phyloP scores from a whole-genome alignment of 2,113 vertebrate species.

The Nothoprocta pentlandii region DNA sequence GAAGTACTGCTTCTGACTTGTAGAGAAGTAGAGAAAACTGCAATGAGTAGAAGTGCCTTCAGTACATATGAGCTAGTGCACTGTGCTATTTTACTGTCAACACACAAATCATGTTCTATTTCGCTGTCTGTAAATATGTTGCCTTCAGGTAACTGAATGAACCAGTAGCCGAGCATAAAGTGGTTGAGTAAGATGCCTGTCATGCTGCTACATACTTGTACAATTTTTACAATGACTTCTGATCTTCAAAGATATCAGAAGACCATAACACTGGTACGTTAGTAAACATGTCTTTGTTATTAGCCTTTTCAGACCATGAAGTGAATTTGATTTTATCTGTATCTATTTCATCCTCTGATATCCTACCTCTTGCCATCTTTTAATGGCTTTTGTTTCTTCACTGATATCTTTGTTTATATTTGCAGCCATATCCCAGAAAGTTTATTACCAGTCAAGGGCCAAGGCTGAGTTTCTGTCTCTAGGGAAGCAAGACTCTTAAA shows the following conservation, averaged over 20 bases:
- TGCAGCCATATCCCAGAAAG: neutral
- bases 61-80: neutral
- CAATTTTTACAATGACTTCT: neutral
- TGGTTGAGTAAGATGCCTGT: neutral
- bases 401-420: neutral
- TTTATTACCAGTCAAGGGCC: neutral
- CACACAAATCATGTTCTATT: conserved; percentile 5
- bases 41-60: neutral
- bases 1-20: neutral
- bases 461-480: neutral
- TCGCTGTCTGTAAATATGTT: neutral
- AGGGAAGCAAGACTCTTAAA: neutral
- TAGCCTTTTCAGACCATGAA: neutral
- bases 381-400: neutral
- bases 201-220: neutral
- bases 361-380: neutral
- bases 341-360: neutral
- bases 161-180: neutral
- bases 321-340: neutral
- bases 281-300: neutral
- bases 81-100: neutral
- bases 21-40: neutral
- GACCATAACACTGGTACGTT: neutral
- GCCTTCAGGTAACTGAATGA: neutral
- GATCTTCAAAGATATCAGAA: neutral